phyloP scores from a whole-genome alignment of 2,113 vertebrate species.

The Smithornis capensis region DNA sequence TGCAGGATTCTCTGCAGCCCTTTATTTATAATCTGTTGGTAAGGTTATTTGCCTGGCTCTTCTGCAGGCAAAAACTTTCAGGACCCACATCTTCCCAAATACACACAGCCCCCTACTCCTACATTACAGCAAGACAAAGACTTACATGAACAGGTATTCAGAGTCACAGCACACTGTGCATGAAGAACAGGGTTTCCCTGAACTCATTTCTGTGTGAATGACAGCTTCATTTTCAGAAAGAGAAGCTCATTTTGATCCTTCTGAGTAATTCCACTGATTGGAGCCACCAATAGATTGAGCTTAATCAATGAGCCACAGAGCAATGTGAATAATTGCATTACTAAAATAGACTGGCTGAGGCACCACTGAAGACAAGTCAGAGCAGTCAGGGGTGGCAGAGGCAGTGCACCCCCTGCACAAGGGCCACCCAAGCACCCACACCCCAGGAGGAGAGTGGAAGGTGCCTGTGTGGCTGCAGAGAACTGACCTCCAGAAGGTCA shows the following conservation, averaged over 20 bases:
- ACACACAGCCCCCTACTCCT: neutral
- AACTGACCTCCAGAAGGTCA: neutral
- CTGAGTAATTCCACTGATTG: constrained; percentile 38
- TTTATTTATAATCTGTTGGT: neutral
- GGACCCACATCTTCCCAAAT: neutral
- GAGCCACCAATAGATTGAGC: neutral
- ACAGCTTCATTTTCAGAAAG: constrained; percentile 2
- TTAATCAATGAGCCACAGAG: too few relatives aligned
- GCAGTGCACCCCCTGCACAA: fast-evolving
- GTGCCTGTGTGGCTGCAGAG: neutral
- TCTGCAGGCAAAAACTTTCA: neutral
- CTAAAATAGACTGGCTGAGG: neutral
- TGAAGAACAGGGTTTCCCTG: neutral
- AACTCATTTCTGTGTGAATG: neutral
- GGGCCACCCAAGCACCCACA: neutral
- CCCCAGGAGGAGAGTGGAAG: neutral
- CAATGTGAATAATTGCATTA: constrained; percentile 3
- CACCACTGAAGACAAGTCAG: neutral
- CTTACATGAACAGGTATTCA: fast-evolving
- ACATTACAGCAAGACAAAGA: neutral
- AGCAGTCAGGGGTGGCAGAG: neutral
- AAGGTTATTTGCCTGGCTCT: neutral
- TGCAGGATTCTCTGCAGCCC: neutral
- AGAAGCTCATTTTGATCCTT: constrained; percentile 13
- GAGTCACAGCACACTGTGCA: neutral